These are phyloP conservation scores for Colossoma macropomum DNA, from an alignment of 2,113 vertebrate species.

Conservation along the genomic window DNA sequence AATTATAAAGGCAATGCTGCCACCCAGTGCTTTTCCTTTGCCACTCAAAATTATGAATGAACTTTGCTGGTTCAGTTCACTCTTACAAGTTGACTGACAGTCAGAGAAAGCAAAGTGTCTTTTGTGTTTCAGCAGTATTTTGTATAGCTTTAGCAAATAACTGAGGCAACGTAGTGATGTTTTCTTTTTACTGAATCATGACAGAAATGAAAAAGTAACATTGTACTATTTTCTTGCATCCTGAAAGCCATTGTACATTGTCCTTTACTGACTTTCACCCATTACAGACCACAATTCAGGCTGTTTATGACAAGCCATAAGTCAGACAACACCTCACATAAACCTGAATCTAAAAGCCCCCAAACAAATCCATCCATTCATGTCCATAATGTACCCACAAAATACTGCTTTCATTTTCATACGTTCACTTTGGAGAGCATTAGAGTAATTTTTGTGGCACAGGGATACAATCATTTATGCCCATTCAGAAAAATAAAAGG, in stretches of 20 bases:
- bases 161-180: neutral
- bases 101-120: neutral
- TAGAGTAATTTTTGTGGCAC: neutral
- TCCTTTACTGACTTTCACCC: neutral
- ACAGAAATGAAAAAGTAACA: neutral
- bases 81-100: too few relatives aligned
- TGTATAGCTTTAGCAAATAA: neutral
- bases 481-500: neutral
- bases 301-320: conserved; percentile 23
- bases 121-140: neutral
- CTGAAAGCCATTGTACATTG: neutral
- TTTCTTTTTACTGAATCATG: neutral
- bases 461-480: conserved; percentile 4
- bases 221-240: neutral
- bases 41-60: neutral
- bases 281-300: neutral
- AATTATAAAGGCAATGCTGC: conserved; percentile 75
- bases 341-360: neutral
- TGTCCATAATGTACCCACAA: neutral
- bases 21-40: conserved; percentile 65
- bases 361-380: conserved; percentile 20
- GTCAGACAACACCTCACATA: conserved; percentile 18
- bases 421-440: neutral
- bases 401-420: neutral
- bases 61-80: neutral